These are phyloP conservation scores for Excalfactoria chinensis DNA, from an alignment of 2,113 vertebrate species.

Conservation along the genomic window DNA sequence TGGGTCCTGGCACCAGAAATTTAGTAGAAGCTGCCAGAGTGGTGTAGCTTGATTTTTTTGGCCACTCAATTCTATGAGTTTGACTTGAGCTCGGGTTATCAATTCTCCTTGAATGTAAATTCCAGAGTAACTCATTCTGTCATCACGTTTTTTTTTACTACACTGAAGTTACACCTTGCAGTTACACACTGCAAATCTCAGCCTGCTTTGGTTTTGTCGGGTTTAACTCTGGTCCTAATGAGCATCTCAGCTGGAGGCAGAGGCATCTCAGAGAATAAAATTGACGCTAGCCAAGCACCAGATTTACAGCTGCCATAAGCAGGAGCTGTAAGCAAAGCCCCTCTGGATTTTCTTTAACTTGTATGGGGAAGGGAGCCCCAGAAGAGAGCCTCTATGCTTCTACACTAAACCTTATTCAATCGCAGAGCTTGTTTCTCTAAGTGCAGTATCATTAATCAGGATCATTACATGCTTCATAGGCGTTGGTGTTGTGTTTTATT, in stretches of 20 bases:
- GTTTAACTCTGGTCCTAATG: background rate
- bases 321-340: background rate
- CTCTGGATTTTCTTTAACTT: background rate
- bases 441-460: constrained; percentile 1
- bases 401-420: background rate
- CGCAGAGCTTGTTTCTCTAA: constrained; percentile 17
- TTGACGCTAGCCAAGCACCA: background rate
- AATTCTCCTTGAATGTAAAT: background rate
- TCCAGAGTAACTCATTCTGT: background rate
- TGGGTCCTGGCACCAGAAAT: background rate
- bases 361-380: background rate
- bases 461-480: constrained; percentile 31
- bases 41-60: fast-evolving
- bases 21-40: background rate
- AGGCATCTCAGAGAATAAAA: background rate
- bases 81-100: background rate
- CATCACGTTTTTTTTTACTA: background rate
- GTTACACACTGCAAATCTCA: background rate
- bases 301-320: background rate
- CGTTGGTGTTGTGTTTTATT: constrained; percentile 10
- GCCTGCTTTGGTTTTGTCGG: background rate
- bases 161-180: background rate
- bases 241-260: background rate
- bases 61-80: background rate
- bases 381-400: background rate